Conservation (phyloP, 2,888 invertebrate genomes). For the Dynastes grantii region DNA sequence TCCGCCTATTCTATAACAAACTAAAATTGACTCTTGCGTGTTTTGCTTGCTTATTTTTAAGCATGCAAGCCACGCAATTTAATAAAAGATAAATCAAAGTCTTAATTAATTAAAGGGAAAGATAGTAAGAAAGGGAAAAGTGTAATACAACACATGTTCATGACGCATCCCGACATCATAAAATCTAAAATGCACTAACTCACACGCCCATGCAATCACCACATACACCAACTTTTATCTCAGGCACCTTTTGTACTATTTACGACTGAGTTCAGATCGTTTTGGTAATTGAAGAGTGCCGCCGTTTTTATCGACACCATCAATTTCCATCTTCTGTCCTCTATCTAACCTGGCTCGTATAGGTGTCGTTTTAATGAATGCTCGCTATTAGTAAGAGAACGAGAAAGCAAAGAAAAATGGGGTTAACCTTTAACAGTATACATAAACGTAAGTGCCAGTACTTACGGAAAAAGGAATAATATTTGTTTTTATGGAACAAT, state of each 20-base stretch:
- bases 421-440: conserved; percentile 30
- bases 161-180: conserved; percentile 6
- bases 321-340: conserved; percentile 21
- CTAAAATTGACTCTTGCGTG: no score
- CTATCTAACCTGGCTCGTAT: conserved; percentile 6
- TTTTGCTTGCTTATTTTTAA: no score
- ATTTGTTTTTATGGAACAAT: conserved; percentile 42
- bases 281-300: conserved; percentile 43
- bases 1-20: no score
- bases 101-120: not conserved
- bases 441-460: conserved; percentile 32
- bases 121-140: not conserved
- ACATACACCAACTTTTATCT: conserved; percentile 24
- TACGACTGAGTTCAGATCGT: conserved; percentile 34
- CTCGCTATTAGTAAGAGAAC: conserved; percentile 7
- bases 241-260: conserved; percentile 35
- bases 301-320: conserved; percentile 40
- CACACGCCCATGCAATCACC: conserved; percentile 31
- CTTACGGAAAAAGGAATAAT: conserved; percentile 33
- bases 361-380: conserved; percentile 24
- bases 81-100: not conserved
- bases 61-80: no score
- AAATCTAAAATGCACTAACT: conserved; percentile 32
- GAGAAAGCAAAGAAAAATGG: conserved; percentile 26
- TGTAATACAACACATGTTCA: conserved; percentile 24